Percentiles rank a stretch among this genome's conserved stretches.
Evolutionary conservation across 2,797 vertebrate species (phyloP).

Genomic region (Sebastolobus alascanus): DNA sequence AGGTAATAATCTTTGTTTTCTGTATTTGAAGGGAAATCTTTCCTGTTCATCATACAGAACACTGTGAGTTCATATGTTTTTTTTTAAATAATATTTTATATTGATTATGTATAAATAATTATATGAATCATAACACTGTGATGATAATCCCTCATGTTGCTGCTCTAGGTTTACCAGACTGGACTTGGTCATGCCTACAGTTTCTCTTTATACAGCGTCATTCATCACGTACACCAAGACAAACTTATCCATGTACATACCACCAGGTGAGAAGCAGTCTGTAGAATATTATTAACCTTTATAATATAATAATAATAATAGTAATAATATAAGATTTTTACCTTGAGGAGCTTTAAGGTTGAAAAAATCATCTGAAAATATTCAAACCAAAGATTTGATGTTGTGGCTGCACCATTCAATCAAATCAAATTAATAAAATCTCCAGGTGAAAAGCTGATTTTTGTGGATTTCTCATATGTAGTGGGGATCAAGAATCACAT

Average conservation of each 20-base stretch:
- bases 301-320: not conserved
- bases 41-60: slow-evolving; percentile 73
- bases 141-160: slow-evolving; percentile 1
- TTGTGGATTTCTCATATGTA: too few relatives aligned
- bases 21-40: slow-evolving; percentile 64
- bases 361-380: not conserved
- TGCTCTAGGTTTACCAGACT: slow-evolving; percentile 72
- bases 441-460: too few relatives aligned
- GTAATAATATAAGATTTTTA: not conserved
- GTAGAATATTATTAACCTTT: not conserved
- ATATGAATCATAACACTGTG: not conserved
- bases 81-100: not conserved
- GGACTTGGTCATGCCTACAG: slow-evolving; percentile 56
- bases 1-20: slow-evolving; percentile 30
- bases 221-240: slow-evolving; percentile 54
- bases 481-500: too few relatives aligned
- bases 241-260: slow-evolving; percentile 53
- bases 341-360: not conserved
- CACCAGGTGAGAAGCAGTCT: slow-evolving; percentile 63
- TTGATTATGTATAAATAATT: not conserved
- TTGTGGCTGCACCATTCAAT: not conserved
- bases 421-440: too few relatives aligned
- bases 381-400: not conserved
- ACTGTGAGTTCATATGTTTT: slow-evolving; percentile 73
- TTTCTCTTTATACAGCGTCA: slow-evolving; percentile 34